A percentile compares a stretch with the other conserved stretches of the same genome.
These are phyloP conservation scores for Lethenteron reissneri DNA, from an alignment of 2,113 vertebrate species.

Conservation along the genomic window DNA sequence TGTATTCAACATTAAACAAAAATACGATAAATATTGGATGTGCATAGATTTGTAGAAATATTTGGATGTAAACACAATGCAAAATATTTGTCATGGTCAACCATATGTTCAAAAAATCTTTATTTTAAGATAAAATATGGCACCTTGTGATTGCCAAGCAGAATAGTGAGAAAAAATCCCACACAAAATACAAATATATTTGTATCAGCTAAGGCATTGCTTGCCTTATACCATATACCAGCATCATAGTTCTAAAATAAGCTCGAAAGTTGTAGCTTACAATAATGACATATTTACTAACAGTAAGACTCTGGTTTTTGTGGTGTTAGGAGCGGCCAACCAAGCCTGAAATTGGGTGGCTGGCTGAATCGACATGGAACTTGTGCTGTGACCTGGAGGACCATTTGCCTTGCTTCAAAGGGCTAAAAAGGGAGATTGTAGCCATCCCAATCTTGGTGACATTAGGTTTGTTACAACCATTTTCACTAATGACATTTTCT, in stretches of 20 bases:
- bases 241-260: background rate
- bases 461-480: slow-evolving; percentile 22
- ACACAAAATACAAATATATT: background rate
- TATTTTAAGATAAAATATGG: too few relatives aligned
- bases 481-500: background rate
- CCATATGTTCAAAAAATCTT: too few relatives aligned
- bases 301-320: slow-evolving; percentile 2
- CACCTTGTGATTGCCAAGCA: too few relatives aligned
- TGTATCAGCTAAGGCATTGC: background rate
- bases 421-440: slow-evolving; percentile 24
- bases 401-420: slow-evolving; percentile 26
- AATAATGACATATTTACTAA: background rate
- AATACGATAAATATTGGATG: too few relatives aligned
- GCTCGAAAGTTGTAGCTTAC: background rate
- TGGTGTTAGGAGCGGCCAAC: slow-evolving; percentile 19
- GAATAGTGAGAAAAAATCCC: background rate
- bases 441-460: slow-evolving; percentile 20
- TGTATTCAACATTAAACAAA: too few relatives aligned
- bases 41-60: too few relatives aligned
- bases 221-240: background rate
- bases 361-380: slow-evolving; percentile 27
- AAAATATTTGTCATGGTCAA: too few relatives aligned
- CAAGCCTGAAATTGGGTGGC: slow-evolving; percentile 27
- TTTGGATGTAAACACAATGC: too few relatives aligned
- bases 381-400: slow-evolving; percentile 35